Evolutionary conservation across 2,797 vertebrate species (phyloP).

Genomic region (Chrysocyon brachyurus): DNA sequence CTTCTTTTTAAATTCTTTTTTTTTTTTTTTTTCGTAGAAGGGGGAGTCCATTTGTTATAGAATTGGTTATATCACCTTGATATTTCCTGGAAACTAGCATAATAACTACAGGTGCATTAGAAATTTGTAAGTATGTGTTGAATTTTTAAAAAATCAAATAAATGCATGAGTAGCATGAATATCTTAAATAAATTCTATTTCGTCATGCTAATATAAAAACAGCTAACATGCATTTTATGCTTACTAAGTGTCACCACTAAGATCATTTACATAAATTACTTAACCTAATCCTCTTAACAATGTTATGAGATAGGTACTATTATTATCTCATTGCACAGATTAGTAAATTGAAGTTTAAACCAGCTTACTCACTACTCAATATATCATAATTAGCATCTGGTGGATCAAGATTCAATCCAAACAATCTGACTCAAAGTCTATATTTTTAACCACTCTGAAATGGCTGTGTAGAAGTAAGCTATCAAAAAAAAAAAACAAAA

Average conservation of each 20-base stretch:
- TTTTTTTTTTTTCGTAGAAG: background rate
- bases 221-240: constrained; percentile 28
- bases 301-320: background rate
- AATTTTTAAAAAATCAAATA: background rate
- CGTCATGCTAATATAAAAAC: background rate
- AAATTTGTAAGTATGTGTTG: background rate
- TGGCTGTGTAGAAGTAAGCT: background rate
- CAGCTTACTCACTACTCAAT: background rate
- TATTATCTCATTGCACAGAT: constrained; percentile 13
- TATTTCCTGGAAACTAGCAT: background rate
- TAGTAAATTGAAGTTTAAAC: constrained; percentile 10
- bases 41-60: background rate
- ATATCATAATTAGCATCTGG: background rate
- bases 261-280: background rate
- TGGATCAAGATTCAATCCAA: constrained; percentile 21
- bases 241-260: background rate
- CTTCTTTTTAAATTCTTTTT: background rate
- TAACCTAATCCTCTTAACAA: background rate
- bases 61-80: background rate
- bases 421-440: background rate
- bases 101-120: background rate
- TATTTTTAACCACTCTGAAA: background rate
- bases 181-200: constrained; percentile 17
- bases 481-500: background rate
- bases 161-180: background rate